phyloP scores from a whole-genome alignment of 30 jellyfish, hydroid and myxozoan species.

The Calvadosia cruxmelitensis region DNA sequence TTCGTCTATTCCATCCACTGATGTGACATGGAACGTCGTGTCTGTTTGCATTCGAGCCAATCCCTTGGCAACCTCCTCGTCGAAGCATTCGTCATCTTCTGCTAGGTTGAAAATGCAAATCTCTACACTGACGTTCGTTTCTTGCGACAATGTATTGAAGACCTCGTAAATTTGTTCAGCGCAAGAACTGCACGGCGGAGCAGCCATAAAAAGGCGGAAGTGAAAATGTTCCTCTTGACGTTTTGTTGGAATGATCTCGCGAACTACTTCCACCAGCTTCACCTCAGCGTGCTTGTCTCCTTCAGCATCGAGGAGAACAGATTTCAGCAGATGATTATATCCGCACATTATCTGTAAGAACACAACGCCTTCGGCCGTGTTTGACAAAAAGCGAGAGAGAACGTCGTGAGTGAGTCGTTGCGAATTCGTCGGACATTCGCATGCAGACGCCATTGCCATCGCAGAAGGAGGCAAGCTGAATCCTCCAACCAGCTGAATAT shows the following conservation, averaged over 20 bases:
- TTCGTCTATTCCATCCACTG: not conserved
- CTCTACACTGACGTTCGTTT: not conserved
- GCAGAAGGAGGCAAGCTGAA: too few species aligned
- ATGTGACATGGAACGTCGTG: not conserved
- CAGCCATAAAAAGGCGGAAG: not conserved
- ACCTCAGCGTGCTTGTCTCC: not conserved
- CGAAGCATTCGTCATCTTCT: not conserved
- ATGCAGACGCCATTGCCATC: too few species aligned
- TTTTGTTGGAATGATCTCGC: not conserved
- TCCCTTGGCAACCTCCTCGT: not conserved
- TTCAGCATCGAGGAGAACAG: not conserved
- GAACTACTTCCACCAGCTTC: not conserved
- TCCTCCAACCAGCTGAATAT: too few species aligned
- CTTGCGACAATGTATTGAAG: not conserved
- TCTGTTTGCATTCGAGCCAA: not conserved
- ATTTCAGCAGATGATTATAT: too few species aligned
- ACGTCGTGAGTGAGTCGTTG: too few species aligned
- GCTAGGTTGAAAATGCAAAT: not conserved
- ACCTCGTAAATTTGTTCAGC: not conserved
- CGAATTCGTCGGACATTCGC: too few species aligned
- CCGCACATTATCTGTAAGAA: not conserved
- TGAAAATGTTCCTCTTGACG: not conserved
- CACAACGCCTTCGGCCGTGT: too few species aligned
- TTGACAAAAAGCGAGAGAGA: too few species aligned
- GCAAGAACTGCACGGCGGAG: not conserved